Evolutionary conservation across 1,140 invertebrate species (phyloP).

Genomic region (Eurytemora carolleeae): DNA sequence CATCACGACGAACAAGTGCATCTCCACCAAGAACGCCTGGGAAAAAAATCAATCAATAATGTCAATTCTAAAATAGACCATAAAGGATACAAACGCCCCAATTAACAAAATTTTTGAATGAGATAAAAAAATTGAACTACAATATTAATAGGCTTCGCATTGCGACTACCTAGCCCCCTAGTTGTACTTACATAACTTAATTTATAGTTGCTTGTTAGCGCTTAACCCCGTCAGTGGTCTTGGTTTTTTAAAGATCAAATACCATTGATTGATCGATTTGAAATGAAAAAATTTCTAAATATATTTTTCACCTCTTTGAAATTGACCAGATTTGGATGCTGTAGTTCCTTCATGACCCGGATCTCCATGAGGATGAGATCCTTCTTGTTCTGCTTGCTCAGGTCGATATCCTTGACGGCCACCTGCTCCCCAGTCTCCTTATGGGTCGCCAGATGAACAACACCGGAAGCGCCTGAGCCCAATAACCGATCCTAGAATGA

Average conservation of each 20-base stretch:
- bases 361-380: conserved; percentile 99
- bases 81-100: neutral
- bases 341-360: conserved; percentile 96
- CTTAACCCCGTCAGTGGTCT: no score
- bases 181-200: no score
- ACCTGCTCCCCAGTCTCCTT: conserved; percentile 93
- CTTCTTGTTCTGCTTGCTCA: conserved; percentile 95
- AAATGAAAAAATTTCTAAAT: neutral
- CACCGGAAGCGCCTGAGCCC: conserved; percentile 34
- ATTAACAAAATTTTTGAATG: neutral
- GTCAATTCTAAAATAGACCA: neutral
- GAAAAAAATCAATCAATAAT: neutral
- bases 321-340: conserved; percentile 97
- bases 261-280: no score
- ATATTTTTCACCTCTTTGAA: conserved; percentile 52
- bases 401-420: conserved; percentile 99
- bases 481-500: neutral
- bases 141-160: no score
- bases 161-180: no score
- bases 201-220: no score
- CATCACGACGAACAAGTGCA: conserved; percentile 43
- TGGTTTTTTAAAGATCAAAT: no score
- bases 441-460: conserved; percentile 98
- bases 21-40: conserved; percentile 3
- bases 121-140: conserved; percentile 40